Base-by-base conservation (phyloP, 2,797 vertebrate genomes). In the Glossophaga mutica region DNA sequence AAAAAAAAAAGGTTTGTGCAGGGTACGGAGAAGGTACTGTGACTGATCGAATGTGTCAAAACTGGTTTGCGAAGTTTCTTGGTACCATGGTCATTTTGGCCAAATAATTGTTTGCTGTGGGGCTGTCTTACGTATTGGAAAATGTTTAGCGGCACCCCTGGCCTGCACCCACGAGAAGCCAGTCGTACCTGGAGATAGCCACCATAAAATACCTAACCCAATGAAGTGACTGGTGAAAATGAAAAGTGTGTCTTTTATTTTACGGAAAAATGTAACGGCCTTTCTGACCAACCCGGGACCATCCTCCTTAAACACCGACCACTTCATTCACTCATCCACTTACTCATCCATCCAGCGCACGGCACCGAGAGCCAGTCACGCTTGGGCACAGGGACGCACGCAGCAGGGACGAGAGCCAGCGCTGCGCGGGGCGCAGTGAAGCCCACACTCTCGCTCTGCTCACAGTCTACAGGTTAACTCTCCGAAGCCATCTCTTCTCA, bases 341-440 rank as follows among this genome's bases (percentile, higher is more conserved):
- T 10, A 26, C 3, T 59, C 57, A 59, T 2, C 29, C 57, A 15
- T 6, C 11, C 59, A 6, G 12, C 26, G 5, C 5, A 32, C 29
- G 32, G 59, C 59, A 6, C 59, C 32, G 59, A 6, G 11, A 29
- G 59, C n/a, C 92, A 57, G 2, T 8, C 12, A 0, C 0, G 4
- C 9, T 10, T 12, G 57, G 57, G 57, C 57, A 29, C 57, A 11
- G 57, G 11, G 24, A 26, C 0, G 57, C 26, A 26, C 0, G 57
- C 26, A 29, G 57, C 57, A 29, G 57, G 4, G 29, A 15, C 5
- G 29, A 52, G 22, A 5, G 14, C n/a, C 90, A 59, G 3, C 15
- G 16, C 0, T 0, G 4, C 2, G 18, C 1, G 21, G 59, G 65
- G 67, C 26, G 11, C 21, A 24, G 16, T 3, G 1, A 9, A 24